Evolutionary conservation across 2,888 invertebrate species (phyloP), one percentile per base, ranked within the genome.

Genomic region (Siphonodentalium dalli): DNA sequence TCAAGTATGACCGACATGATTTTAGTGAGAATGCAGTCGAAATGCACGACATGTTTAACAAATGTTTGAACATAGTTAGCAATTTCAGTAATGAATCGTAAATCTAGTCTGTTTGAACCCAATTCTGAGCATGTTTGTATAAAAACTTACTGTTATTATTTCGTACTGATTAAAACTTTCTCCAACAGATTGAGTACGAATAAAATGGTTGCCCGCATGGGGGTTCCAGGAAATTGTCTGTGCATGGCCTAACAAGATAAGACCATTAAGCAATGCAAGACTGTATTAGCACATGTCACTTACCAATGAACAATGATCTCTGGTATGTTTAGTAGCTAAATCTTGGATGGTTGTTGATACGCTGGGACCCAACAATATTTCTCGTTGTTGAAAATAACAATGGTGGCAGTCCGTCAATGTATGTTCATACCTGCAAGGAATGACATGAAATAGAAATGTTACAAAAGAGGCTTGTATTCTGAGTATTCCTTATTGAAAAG

Each of bases 291-390:
- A n/a, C 50, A 28, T n/a, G 18, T 34, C 51, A 68, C 72, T 65
- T 68, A 92, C 89, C 41, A 93, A 83, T 23, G 91, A 87, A 82
- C 94, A 94, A 69, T 91, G 89, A 79, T 93, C 92, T 7, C 83
- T 87, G 29, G 74, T 63, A 64, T 84, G 82, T 42, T 87, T 86
- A 18, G 83, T 79, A 55, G 87, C 86, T 33, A 91, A 80, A 58
- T 88, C 87, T 40, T 83, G 83, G 54, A 93, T 86, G 15, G 90
- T 89, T 52, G 86, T 86, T 43, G 85, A 84, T 1, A 90, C 88
- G 60, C 90, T 89, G 9, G 88, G 87, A 35, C 87, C 87, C 74
- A 92, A 86, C 18, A 92, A 79, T 18, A 83, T 83, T 7, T 87
- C 86, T 37, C 96, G 84, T 55, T 91, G 90, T 1, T 85, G 82